phyloP scores from a whole-genome alignment of 2,888 invertebrate genomes.

The Erpobdella octoculata region DNA sequence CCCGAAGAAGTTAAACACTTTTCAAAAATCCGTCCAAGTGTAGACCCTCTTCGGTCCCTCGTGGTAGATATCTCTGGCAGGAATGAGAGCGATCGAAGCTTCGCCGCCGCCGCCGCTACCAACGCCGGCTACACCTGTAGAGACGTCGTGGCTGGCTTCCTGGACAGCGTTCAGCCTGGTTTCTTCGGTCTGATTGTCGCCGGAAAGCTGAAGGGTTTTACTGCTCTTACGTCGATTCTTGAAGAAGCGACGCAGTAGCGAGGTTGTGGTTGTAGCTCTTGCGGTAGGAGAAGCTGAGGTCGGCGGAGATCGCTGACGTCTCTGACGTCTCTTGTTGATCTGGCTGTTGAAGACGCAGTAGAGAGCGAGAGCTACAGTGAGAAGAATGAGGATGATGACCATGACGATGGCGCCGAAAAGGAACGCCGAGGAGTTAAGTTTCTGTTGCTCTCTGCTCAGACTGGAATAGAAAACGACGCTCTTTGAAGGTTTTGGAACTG shows the following conservation, averaged over 20 bases:
- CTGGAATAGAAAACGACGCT: neutral
- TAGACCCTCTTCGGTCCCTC: constrained; percentile 14
- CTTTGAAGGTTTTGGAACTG: neutral
- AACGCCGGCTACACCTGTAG: no score
- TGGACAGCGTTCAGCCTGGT: neutral
- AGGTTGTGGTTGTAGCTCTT: no score
- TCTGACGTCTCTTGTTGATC: neutral
- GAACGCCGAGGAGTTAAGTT: neutral
- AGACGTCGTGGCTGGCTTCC: no score
- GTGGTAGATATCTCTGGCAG: constrained; percentile 12
- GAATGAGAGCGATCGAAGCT: constrained; percentile 9
- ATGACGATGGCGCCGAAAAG: constrained; percentile 3
- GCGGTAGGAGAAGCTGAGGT: no score
- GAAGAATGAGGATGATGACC: constrained; percentile 2
- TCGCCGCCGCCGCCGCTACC: no score
- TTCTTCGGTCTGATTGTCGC: no score
- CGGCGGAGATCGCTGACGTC: no score
- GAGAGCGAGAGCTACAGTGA: neutral
- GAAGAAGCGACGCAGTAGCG: neutral
- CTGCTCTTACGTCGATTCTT: neutral
- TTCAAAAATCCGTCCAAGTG: constrained; percentile 18
- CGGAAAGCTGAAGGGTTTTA: no score
- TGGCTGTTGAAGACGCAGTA: neutral
- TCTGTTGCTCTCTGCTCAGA: neutral
- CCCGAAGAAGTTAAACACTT: no score